Conservation (phyloP, 2,888 invertebrate species). For the Patella caerulea region DNA sequence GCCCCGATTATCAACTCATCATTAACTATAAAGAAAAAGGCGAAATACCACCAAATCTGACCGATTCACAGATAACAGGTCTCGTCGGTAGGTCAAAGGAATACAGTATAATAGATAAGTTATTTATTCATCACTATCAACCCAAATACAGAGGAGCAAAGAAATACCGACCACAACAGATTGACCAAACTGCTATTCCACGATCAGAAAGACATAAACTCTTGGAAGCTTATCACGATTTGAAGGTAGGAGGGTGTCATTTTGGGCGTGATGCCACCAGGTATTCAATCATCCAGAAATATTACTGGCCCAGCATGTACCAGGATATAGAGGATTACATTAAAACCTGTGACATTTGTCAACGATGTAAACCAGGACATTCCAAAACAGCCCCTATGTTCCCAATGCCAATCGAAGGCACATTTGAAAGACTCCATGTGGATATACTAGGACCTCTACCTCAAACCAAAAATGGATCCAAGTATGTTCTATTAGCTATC, state of each 20-base stretch:
- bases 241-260: too few relatives aligned
- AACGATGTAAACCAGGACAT: conserved; percentile 9
- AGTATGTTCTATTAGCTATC: conserved; percentile 71
- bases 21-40: too few relatives aligned
- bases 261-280: too few relatives aligned
- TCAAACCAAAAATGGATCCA: conserved; percentile 62
- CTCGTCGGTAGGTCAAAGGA: background rate
- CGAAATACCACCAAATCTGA: background rate
- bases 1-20: too few relatives aligned
- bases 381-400: conserved; percentile 27
- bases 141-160: background rate
- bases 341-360: conserved; percentile 16
- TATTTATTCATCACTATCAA: background rate
- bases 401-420: conserved; percentile 30
- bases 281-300: too few relatives aligned
- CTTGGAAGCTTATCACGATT: too few relatives aligned
- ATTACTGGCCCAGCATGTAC: too few relatives aligned
- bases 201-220: background rate
- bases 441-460: conserved; percentile 40
- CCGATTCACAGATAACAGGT: background rate
- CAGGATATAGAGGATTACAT: conserved; percentile 23
- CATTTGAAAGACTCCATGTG: conserved; percentile 33
- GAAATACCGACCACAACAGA: background rate
- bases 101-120: background rate
- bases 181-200: background rate